These are phyloP conservation scores for Vannuccia rotundouncinata DNA, from an alignment of 2,888 invertebrate genomes.

Conservation along the genomic window DNA sequence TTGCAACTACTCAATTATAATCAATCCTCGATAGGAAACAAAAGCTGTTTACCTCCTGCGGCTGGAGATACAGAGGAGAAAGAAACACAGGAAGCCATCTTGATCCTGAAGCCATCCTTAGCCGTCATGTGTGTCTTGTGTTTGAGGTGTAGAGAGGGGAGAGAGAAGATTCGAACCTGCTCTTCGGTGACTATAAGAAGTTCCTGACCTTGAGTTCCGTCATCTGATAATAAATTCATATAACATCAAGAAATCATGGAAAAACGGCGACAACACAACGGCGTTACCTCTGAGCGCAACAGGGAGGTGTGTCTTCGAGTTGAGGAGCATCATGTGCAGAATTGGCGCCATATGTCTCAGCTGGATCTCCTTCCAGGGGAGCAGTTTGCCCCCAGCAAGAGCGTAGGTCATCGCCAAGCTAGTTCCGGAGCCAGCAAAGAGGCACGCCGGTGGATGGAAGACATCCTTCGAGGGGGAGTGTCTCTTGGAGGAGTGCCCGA, in stretches of 20 bases:
- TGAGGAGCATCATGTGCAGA: background rate
- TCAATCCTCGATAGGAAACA: too few species aligned
- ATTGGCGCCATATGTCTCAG: background rate
- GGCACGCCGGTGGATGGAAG: background rate
- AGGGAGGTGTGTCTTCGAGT: background rate
- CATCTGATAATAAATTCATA: too few species aligned
- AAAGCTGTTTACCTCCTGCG: too few species aligned
- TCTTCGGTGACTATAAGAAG: constrained; percentile 36
- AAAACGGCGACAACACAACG: too few species aligned
- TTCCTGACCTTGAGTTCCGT: background rate
- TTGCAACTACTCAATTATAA: too few species aligned
- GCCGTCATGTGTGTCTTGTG: constrained; percentile 63
- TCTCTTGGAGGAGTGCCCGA: background rate
- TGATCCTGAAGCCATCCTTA: constrained; percentile 32
- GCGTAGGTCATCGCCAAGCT: background rate
- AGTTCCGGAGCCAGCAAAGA: background rate
- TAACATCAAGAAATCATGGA: too few species aligned
- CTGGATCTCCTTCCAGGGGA: background rate
- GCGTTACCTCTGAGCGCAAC: background rate
- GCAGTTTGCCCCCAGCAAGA: background rate
- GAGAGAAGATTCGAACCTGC: constrained; percentile 67
- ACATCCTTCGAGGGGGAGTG: background rate
- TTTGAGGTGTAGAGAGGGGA: constrained; percentile 85
- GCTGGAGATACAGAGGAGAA: background rate
- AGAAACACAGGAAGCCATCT: background rate